A percentile compares a stretch with the other conserved stretches of the same genome.
These are phyloP conservation scores for Nomada ruficornis DNA, from an alignment of 2,888 invertebrate species.

Conservation along the genomic window DNA sequence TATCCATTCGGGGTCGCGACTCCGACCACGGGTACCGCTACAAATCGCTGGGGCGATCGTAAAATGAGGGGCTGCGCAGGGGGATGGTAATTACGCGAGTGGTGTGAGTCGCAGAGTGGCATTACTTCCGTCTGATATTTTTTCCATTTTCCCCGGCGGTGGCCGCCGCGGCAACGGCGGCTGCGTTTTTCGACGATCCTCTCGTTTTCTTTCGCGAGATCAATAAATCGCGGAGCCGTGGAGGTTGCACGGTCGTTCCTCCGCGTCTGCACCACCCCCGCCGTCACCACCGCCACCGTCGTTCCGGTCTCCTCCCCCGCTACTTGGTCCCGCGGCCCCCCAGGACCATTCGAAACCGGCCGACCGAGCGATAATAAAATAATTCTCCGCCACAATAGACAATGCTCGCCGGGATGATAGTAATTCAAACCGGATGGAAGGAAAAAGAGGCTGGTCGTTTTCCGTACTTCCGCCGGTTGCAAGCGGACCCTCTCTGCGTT, in stretches of 20 bases:
- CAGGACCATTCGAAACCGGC: conserved; percentile 64
- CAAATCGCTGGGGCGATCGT: conserved; percentile 30
- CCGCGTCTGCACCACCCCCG: conserved; percentile 42
- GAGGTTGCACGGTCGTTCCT: conserved; percentile 61
- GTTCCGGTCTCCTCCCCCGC: not conserved
- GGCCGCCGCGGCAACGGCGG: conserved; percentile 33
- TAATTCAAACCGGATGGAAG: conserved; percentile 82
- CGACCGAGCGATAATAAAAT: conserved; percentile 82
- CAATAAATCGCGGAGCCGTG: conserved; percentile 70
- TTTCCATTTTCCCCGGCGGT: conserved; percentile 52
- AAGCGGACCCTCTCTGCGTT: conserved; percentile 33
- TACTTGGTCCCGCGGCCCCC: conserved; percentile 21
- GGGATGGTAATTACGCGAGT: conserved; percentile 51
- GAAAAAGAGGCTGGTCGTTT: conserved; percentile 77
- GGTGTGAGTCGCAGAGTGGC: conserved; percentile 19
- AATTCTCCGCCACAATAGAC: conserved; percentile 83
- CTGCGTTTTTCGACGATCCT: conserved; percentile 63
- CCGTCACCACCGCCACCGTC: conserved; percentile 11
- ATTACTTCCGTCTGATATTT: conserved; percentile 62
- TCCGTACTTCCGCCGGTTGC: conserved; percentile 78
- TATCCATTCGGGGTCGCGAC: conserved; percentile 5
- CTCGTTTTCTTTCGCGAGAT: conserved; percentile 68
- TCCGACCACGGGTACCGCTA: conserved; percentile 18
- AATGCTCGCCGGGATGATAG: conserved; percentile 81
- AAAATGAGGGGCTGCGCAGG: not conserved